These are phyloP conservation scores for Rhincodon typus DNA, from an alignment of 2,797 vertebrate genomes.

Conservation along the genomic window DNA sequence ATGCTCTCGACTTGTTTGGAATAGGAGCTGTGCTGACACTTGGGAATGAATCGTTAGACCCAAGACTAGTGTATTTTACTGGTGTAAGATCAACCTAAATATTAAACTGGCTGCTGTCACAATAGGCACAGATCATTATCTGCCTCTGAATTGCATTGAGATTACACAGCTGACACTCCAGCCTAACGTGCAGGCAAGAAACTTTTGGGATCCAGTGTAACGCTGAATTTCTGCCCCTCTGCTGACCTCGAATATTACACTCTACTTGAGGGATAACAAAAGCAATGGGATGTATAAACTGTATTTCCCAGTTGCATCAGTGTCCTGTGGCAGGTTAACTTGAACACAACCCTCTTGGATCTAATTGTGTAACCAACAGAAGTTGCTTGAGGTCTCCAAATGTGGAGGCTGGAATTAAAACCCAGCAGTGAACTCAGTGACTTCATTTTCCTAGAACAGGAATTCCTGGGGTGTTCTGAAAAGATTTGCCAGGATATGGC, in stretches of 20 bases:
- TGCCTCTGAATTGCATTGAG: neutral
- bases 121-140: neutral
- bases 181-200: too few relatives aligned
- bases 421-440: neutral
- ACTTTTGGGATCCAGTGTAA: too few relatives aligned
- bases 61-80: neutral
- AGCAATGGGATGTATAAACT: neutral
- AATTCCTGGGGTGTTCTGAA: too few relatives aligned
- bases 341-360: neutral
- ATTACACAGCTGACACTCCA: too few relatives aligned
- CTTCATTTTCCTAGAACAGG: neutral
- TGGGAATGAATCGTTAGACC: neutral
- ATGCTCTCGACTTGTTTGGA: neutral
- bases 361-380: neutral
- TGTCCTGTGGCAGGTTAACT: neutral
- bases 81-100: neutral
- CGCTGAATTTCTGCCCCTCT: neutral
- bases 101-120: neutral
- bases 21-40: neutral
- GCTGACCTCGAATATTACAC: neutral
- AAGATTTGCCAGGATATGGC: too few relatives aligned
- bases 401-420: neutral
- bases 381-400: neutral
- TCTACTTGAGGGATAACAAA: neutral
- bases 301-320: neutral